Evolutionary conservation across 2,888 invertebrate species (phyloP), one percentile per base, ranked within the genome.

Genomic region (Embidobia sp.): DNA sequence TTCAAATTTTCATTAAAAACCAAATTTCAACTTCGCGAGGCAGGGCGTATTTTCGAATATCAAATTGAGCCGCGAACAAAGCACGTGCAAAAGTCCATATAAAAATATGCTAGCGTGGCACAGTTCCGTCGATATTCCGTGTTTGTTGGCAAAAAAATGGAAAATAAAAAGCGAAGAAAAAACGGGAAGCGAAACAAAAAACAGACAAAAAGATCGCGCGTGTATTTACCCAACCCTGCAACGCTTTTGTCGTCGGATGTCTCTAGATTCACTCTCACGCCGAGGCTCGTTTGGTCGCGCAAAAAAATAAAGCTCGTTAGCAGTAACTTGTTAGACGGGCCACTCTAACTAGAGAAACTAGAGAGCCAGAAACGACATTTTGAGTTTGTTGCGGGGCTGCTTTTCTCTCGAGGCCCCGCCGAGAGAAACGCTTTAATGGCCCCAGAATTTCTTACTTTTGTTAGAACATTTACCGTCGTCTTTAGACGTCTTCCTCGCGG

Each of bases 271-370:
- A 22, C 61, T 67, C 37, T 73, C 55, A 42, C 70, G 59, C 53
- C 53, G 49, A 66, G 27, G 55, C 63, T 77, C 48, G 57, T 61
- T 31, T 37, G 18, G 27, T 15, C 11, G 69, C 46, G 22, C 55
- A 46, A 48, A 77, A 80, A 80, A 80, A 78, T 79, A 70, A 70
- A 79, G 80, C 82, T 84, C 80, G 82, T 83, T 83, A 84, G 79
- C 73, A 79, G 77, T 73, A 77, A 84, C 81, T 84, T 82, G 82
- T 83, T 83, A 83, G 80, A 70, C 77, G 61, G 55, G 59, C 69
- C 76, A 81, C 82, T 82, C 79, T 46, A 61, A 59, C 59, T 59
- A 46, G 59, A 74, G 79, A 81, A 82, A 79, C 81, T 81, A 72
- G 79, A 81, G 74, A 80, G 81, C 44, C 19, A 67, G 59, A 40